phyloP scores from a whole-genome alignment of 2,797 vertebrate species.

The Mastacembelus armatus region DNA sequence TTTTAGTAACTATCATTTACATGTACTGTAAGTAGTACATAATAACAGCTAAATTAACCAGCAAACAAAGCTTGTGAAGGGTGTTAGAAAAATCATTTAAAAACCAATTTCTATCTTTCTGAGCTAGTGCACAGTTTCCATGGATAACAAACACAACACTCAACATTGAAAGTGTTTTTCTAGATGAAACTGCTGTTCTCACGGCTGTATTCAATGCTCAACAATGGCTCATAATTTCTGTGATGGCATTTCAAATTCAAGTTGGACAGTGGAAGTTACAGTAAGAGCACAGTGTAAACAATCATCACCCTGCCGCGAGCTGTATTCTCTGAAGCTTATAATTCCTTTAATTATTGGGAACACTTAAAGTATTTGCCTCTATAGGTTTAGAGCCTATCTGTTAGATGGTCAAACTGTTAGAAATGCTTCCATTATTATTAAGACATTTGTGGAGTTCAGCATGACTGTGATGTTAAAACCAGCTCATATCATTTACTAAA shows the following conservation, averaged over 20 bases:
- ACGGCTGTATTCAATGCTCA: neutral
- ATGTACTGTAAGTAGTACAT: neutral
- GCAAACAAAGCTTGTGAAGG: neutral
- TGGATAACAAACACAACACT: neutral
- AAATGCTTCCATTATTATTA: neutral
- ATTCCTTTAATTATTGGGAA: conserved; percentile 19
- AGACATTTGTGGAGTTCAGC: neutral
- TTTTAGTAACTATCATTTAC: neutral
- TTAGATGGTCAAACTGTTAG: neutral
- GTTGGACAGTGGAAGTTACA: neutral
- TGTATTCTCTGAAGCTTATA: conserved; percentile 8
- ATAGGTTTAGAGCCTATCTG: neutral
- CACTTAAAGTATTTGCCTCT: neutral
- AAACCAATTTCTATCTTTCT: too few relatives aligned
- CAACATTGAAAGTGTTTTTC: neutral
- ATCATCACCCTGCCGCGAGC: neutral
- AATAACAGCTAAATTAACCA: neutral
- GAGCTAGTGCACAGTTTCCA: neutral
- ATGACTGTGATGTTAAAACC: conserved; percentile 2
- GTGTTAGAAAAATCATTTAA: neutral
- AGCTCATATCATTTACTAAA: neutral
- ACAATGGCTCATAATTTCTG: conserved; percentile 5
- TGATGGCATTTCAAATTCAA: conserved; percentile 13
- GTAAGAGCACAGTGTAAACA: neutral
- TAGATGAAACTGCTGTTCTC: neutral